Conservation (phyloP, 2,113 vertebrate genomes). For the Ceyx melanurus region DNA sequence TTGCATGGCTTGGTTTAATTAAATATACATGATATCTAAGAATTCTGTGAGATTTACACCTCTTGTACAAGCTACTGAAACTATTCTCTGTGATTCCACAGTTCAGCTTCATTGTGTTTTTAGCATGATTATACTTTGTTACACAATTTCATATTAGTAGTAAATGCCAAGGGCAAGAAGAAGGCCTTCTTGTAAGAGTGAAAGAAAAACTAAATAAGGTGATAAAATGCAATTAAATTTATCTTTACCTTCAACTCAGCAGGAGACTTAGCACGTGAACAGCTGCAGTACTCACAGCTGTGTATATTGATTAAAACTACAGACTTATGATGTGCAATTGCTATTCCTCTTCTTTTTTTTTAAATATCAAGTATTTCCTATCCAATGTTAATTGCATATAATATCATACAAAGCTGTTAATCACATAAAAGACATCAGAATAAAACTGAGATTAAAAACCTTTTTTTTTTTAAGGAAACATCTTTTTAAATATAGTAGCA, state of each 20-base stretch:
- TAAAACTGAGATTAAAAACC: not conserved
- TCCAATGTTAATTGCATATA: not conserved
- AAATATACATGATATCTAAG: not conserved
- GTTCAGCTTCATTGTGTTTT: not conserved
- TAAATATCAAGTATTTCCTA: not conserved
- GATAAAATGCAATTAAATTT: not conserved
- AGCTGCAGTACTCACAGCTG: not conserved
- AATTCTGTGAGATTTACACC: not conserved
- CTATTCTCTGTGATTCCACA: not conserved
- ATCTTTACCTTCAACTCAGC: not conserved
- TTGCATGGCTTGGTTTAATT: not conserved
- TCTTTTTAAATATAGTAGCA: not conserved
- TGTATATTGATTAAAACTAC: not conserved
- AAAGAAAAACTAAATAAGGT: not conserved
- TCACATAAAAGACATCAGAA: not conserved
- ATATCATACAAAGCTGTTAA: not conserved
- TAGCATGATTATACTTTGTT: not conserved
- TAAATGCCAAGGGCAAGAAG: not conserved
- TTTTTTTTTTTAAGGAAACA: not conserved
- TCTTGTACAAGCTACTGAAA: not conserved
- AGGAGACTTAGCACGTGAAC: not conserved
- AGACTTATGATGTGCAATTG: not conserved
- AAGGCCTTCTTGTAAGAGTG: not conserved
- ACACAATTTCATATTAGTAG: not conserved
- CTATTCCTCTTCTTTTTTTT: not conserved